Evolutionary conservation across 2,888 invertebrate species (phyloP), one percentile per base, ranked within the genome.

Genomic region (Pristionchus fissidentatus): DNA sequence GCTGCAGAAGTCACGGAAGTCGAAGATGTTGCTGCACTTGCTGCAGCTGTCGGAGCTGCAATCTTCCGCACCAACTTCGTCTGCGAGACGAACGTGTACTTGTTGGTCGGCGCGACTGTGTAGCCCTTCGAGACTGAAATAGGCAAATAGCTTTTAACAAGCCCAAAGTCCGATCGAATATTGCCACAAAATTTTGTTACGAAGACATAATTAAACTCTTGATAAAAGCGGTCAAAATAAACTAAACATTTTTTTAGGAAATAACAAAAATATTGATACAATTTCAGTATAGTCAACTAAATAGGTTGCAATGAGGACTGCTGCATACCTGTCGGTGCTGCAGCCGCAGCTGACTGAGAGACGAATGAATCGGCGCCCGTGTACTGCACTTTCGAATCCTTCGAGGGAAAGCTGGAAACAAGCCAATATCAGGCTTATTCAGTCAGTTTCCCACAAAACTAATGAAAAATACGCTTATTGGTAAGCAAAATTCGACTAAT

Each of bases 341-440:
- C n/a, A n/a, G n/a, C 60, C 29, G 15, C 15, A 3, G 22, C 22
- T 4, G 55, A 55, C 22, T 15, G 55, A 4, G 35, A 3, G 35
- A 41, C 32, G 70, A 70, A 70, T 13, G 70, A 41, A 26, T 70
- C 70, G 8, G 70, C 41, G 8, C 70, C 70, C 8, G 22, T 7
- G 70, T 70, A 70, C 41, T 70, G 70, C 70, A 70, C 70, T 38
- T 70, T 70, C 41, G 70, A 70, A 38, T 70, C 70, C 49, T 77
- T 77, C 7, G 29, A 46, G 32, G 75, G 75, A 22, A 77, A 77
- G 19, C 75, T 77, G 43, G 1, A 73, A 41, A 7, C 35, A 62
- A 29, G 35, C 29, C 13, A 29, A 66, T 32, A 66, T 32, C 19
- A 66, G 2, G 29, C 29, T 32, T 38, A 1, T 32, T 29, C 0